phyloP scores from a whole-genome alignment of 2,797 vertebrate genomes.

The Allenopithecus nigroviridis region DNA sequence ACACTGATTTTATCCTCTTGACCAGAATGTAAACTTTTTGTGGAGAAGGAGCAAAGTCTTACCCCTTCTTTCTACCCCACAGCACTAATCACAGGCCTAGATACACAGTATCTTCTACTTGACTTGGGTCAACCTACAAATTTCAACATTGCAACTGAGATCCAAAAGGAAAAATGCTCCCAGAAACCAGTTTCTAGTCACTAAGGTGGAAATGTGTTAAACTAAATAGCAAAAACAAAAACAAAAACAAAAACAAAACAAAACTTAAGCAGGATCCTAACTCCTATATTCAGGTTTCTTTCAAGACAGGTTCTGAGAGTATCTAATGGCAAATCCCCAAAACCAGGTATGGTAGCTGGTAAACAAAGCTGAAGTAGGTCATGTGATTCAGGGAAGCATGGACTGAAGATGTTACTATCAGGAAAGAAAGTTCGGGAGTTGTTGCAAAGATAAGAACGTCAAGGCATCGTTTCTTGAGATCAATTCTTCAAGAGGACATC shows the following conservation, averaged over 20 bases:
- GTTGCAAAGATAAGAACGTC: background rate
- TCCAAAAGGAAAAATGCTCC: background rate
- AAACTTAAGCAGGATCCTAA: background rate
- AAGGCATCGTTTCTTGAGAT: background rate
- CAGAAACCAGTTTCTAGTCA: background rate
- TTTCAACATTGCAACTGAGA: background rate
- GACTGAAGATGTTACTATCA: background rate
- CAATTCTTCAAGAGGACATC: background rate
- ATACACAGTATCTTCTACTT: background rate
- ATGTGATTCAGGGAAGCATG: background rate
- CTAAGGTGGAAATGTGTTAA: background rate
- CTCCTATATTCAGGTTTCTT: background rate
- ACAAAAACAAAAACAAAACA: background rate
- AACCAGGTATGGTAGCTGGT: background rate
- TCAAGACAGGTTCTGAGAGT: background rate
- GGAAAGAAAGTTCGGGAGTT: background rate
- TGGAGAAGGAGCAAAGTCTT: background rate
- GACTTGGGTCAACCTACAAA: background rate
- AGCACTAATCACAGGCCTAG: background rate
- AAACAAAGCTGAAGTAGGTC: background rate
- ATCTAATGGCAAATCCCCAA: background rate
- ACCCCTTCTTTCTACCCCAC: background rate
- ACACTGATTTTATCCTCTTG: background rate
- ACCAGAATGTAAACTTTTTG: background rate
- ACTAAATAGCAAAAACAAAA: background rate